Evolutionary conservation across 2,888 invertebrate species (phyloP).

Genomic region (Idaea dimidiata): DNA sequence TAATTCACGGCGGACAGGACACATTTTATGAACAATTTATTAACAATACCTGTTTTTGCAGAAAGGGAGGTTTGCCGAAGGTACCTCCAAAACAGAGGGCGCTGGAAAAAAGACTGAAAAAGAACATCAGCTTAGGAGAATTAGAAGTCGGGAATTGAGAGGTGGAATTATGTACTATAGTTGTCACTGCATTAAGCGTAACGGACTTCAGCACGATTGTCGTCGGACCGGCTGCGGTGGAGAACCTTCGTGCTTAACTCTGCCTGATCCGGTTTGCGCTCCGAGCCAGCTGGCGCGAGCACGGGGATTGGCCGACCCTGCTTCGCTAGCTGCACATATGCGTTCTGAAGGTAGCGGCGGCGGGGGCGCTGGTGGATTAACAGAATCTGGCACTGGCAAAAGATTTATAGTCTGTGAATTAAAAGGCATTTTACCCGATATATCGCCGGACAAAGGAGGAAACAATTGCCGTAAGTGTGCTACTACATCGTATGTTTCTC

Average conservation of each 20-base stretch:
- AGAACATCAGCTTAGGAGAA: constrained; percentile 70
- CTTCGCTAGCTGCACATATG: constrained; percentile 55
- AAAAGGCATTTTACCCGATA: constrained; percentile 58
- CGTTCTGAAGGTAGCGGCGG: constrained; percentile 42
- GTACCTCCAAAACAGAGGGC: constrained; percentile 50
- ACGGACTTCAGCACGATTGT: constrained; percentile 82
- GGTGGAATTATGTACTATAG: constrained; percentile 79
- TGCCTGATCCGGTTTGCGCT: constrained; percentile 79
- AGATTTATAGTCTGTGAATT: constrained; percentile 73
- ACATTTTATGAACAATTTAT: not conserved
- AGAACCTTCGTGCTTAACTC: constrained; percentile 71
- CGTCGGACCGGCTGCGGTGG: constrained; percentile 78
- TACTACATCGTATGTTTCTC: constrained; percentile 25
- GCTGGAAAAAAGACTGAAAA: constrained; percentile 65
- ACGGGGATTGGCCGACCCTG: constrained; percentile 65
- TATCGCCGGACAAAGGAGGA: constrained; percentile 40
- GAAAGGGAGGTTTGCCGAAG: constrained; percentile 52
- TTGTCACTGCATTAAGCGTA: constrained; percentile 81
- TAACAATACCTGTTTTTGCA: constrained; percentile 37
- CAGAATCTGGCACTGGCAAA: constrained; percentile 47
- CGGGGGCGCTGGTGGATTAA: constrained; percentile 35
- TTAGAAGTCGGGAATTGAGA: constrained; percentile 77
- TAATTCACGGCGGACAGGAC: constrained; percentile 59
- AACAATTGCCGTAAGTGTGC: constrained; percentile 73
- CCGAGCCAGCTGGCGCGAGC: constrained; percentile 76